Evolutionary conservation across 1,140 invertebrate species (phyloP), one percentile per base, ranked within the genome.

Genomic region (Archivesica marissinica): DNA sequence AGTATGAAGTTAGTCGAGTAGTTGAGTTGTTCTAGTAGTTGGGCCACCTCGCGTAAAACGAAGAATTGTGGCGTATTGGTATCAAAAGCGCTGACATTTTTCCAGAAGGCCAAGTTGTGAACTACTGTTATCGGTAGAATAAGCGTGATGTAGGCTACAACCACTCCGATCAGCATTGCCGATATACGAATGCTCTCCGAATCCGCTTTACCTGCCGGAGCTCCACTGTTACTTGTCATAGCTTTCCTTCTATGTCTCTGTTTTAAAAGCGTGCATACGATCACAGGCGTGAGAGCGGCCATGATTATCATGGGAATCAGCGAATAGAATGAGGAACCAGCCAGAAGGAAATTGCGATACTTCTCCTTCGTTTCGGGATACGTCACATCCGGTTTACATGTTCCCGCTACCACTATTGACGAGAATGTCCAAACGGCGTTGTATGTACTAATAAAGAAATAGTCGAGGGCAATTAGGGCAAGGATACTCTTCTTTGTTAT

Each of bases 341-440:
- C 30, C 3, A 86, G 23, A 35, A 86, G 35, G 17, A 83, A 86
- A 13, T 61, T 61, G 15, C 61, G 44, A 13, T 77, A 61, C n/a
- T 72, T 59, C 7, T 77, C 68, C 25, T 41, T 59, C n/a, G 68
- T 79, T 7, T 66, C 74, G 1, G 77, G 25, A 11, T 52, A 72
- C 33, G 66, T 56, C 20, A 83, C 61, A 68, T 86, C 59, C 33
- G 79, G 84, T 25, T 86, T 76, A 33, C 87, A 88, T 23, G 54
- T 39, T 4, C 80, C 80, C 20, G 83, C 70, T 1, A 68, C 80
- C 25, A 88, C 23, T 33, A 54, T 79, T 4, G 87, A 79, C 4
- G 81, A 78, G 11, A 88, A 68, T 25, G 84, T 75, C 85, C 87
- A 88, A 7, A 74, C 44, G 6, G 20, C 66, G 44, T 79, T 86